phyloP scores from a whole-genome alignment of 2,113 vertebrate genomes.

The Heterotis niloticus region DNA sequence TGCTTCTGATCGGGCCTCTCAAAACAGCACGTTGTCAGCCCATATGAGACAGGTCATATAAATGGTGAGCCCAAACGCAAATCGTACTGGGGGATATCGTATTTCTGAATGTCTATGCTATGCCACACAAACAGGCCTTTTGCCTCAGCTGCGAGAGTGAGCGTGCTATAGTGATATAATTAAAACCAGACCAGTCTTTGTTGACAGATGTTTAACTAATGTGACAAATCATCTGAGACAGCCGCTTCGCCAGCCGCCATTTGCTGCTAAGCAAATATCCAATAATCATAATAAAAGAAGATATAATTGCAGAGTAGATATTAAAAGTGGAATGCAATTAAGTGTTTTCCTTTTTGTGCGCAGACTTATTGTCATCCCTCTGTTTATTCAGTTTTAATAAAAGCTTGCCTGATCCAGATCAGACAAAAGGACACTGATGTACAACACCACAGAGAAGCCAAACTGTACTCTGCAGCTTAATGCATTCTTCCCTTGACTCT shows the following conservation, averaged over 20 bases:
- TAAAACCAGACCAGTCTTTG: slow-evolving; percentile 57
- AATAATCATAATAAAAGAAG: slow-evolving; percentile 36
- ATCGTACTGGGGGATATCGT: slow-evolving; percentile 39
- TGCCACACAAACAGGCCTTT: slow-evolving; percentile 37
- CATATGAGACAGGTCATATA: slow-evolving; percentile 12
- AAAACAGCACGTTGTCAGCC: slow-evolving; percentile 30
- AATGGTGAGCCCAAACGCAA: slow-evolving; percentile 7
- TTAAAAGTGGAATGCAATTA: background rate
- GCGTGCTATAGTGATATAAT: slow-evolving; percentile 57
- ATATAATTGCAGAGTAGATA: slow-evolving; percentile 10
- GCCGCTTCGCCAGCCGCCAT: slow-evolving; percentile 54
- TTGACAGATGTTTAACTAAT: slow-evolving; percentile 58
- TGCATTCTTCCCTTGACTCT: background rate
- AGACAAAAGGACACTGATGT: slow-evolving; percentile 53
- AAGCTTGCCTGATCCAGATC: slow-evolving; percentile 44
- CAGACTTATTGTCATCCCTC: slow-evolving; percentile 40
- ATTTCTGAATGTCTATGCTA: slow-evolving; percentile 47
- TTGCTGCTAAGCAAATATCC: slow-evolving; percentile 58
- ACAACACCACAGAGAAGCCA: slow-evolving; percentile 32
- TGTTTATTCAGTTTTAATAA: slow-evolving; percentile 53
- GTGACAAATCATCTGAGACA: slow-evolving; percentile 63
- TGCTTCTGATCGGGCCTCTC: slow-evolving; percentile 20
- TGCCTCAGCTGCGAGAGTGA: slow-evolving; percentile 11
- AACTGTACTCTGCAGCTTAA: slow-evolving; percentile 27
- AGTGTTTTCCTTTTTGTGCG: slow-evolving; percentile 50